Percentiles rank a stretch among this genome's conserved stretches.
Evolutionary conservation across 2,888 invertebrate genomes (phyloP).

Genomic region (Pinctada fucata): DNA sequence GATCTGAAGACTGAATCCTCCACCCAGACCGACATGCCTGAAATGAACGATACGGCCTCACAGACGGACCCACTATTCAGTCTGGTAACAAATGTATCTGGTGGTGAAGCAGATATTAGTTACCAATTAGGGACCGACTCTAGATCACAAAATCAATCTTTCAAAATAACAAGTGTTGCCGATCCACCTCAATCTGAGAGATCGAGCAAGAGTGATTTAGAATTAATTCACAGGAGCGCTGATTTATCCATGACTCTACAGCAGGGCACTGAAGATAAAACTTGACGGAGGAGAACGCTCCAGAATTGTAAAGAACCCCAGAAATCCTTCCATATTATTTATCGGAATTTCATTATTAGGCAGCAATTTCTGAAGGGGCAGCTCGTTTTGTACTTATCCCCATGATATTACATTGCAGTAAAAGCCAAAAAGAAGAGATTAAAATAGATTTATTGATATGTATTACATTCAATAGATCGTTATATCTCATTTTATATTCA

Average conservation of each 20-base stretch:
- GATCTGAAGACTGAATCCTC: background rate
- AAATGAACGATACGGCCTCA: background rate
- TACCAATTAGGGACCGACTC: background rate
- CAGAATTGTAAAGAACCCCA: no score
- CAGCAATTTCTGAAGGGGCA: no score
- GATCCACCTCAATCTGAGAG: background rate
- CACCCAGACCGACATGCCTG: background rate
- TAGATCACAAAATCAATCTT: background rate
- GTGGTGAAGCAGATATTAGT: background rate
- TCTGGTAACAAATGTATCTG: background rate
- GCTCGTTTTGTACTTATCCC: no score
- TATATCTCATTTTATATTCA: no score
- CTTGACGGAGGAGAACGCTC: background rate
- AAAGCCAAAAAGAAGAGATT: no score
- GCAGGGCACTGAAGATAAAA: background rate
- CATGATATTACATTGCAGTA: no score
- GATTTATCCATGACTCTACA: background rate
- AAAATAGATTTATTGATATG: no score
- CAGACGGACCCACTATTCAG: background rate
- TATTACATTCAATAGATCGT: no score
- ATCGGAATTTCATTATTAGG: no score
- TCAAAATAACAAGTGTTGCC: background rate
- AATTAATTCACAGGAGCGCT: background rate
- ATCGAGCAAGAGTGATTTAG: background rate
- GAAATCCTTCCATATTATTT: no score